Evolutionary conservation across 2,113 vertebrate species (phyloP), one percentile per base, ranked within the genome.

Genomic region (Menura novaehollandiae): DNA sequence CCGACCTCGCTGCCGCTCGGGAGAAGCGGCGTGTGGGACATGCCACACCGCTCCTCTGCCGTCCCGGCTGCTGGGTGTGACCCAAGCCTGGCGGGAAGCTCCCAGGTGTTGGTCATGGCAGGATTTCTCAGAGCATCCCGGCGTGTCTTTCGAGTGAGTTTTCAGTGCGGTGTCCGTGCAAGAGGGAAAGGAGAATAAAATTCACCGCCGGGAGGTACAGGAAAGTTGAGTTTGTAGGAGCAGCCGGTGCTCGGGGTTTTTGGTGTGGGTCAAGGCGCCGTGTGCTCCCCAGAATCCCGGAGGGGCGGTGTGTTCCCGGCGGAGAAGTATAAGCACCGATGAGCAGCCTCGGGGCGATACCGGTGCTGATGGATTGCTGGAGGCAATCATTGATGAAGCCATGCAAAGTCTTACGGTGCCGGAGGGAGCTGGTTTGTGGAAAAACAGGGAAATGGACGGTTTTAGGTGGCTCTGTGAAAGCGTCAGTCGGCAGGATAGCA

Each of bases 141-240:
- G 64, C 85, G 21, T 69, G 68, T 37, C 74, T 56, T 22, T 28
- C 35, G 41, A 88, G 89, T 91, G 95, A 95, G 95, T 94, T 44
- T 79, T 46, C 35, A 28, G 43, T 62, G 15, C 8, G 14, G 74
- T 11, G 71, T n/a, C 55, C 28, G 26, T 82, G 71, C 46, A 23
- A 16, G 52, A 77, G 53, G 52, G 58, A n/a, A 26, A 46, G 28
- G 26, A 49, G 22, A 56, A 2, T 5, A 5, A 7, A 17, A 26
- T 4, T 19, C 32, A 3, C 47, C n/a, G 30, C 60, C 44, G 44
- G 52, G 49, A 60, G 52, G 58, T 35, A 8, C 7, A 23, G 63
- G 43, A 44, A 47, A 66, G 51, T 7, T 23, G 51, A 69, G 69
- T 39, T 30, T 13, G 60, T 32, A 39, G 52, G 62, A 59, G 44